Evolutionary conservation across 2,888 invertebrate species (phyloP).

Genomic region (Stenchaetothrips biformis): DNA sequence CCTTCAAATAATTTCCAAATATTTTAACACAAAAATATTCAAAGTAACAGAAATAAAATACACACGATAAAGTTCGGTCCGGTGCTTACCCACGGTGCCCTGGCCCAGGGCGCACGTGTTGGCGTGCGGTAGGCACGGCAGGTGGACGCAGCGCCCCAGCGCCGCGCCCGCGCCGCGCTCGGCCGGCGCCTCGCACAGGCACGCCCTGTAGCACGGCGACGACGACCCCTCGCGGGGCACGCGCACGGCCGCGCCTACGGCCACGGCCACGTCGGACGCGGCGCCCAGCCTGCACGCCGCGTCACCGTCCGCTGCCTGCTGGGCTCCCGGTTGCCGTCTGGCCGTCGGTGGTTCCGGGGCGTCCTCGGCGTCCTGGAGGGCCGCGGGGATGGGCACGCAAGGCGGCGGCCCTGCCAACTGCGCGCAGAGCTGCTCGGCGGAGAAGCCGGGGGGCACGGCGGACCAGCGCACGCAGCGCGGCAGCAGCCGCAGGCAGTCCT

Average conservation of each 20-base stretch:
- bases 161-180: not conserved
- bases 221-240: not conserved
- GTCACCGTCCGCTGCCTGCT: not conserved
- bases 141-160: not conserved
- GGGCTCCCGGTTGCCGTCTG: not conserved
- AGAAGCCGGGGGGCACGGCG: not conserved
- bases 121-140: not conserved
- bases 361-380: not conserved
- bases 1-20: too few relatives aligned
- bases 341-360: not conserved
- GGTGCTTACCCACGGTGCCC: not conserved
- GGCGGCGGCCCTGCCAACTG: not conserved
- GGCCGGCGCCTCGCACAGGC: not conserved
- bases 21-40: too few relatives aligned
- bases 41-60: too few relatives aligned
- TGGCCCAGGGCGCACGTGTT: not conserved
- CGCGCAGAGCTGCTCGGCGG: not conserved
- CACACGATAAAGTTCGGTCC: too few relatives aligned
- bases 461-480: constrained; percentile 16
- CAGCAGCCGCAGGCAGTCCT: constrained; percentile 1
- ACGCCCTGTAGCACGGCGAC: not conserved
- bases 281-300: not conserved
- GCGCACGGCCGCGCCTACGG: not conserved
- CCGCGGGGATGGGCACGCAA: not conserved
- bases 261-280: not conserved